Evolutionary conservation across 2,113 vertebrate species (phyloP), one percentile per base, ranked within the genome.

Genomic region (Odocoileus virginianus): DNA sequence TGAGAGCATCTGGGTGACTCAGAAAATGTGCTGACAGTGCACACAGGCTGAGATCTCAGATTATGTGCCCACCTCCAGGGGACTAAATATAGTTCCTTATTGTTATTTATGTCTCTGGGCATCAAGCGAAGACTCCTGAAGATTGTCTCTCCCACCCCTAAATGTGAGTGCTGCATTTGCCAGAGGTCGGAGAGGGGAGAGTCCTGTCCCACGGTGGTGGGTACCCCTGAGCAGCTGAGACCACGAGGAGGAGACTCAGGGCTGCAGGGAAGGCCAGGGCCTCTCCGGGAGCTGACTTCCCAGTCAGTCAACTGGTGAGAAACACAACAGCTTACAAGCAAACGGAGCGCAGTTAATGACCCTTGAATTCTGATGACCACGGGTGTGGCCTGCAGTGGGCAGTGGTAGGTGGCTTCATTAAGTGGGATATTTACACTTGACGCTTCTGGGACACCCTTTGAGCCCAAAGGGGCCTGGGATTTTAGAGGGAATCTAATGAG

Each of bases 101-200:
- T 97, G 97, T 97, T 94, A 97, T 97, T 94, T 97, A 98, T 71
- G 90, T 92, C 58, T 98, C 97, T 94, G 97, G 95, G 97, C 92
- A 96, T 92, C 97, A 96, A 95, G 97, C 94, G 97, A 93, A 86
- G 96, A 96, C 96, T 97, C 95, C 92, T 96, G 95, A 94, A 93
- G 93, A 98, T 28, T 33, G n/a, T 97, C 94, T 98, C 97, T 92
- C 95, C 98, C 58, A 88, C 12, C 17, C 13, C 43, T 58, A 54
- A 60, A n/a, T 64, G 91, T 89, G 96, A 97, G 97, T 86, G 98
- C 97, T 96, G 85, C 58, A 57, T 97, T 67, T 50, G 54, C 55
- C 50, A 93, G 79, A 79, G 91, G 97, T 3, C 3, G 2, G 97
- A 89, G 36, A 43, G 10, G 23, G 11, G n/a, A 64, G 45, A 74